Percentiles rank a stretch among this genome's conserved stretches.
These are phyloP conservation scores for Calameuta filiformis DNA, from an alignment of 2,888 invertebrate species.

Conservation along the genomic window DNA sequence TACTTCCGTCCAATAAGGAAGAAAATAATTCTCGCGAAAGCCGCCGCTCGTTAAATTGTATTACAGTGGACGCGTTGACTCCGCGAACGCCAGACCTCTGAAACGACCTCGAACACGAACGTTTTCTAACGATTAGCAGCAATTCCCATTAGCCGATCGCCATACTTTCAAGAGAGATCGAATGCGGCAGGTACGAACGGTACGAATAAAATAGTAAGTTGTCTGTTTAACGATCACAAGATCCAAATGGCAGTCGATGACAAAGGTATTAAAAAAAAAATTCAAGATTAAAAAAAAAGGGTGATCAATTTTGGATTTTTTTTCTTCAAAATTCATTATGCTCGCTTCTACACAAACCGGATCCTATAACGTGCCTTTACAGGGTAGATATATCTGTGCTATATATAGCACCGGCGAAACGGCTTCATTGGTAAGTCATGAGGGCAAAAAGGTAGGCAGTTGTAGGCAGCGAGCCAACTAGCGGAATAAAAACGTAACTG, in stretches of 20 bases:
- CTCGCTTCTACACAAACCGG: not conserved
- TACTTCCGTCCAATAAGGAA: not conserved
- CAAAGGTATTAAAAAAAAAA: not conserved
- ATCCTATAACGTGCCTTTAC: not conserved
- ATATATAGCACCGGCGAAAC: not conserved
- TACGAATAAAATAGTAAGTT: not conserved
- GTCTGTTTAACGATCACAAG: not conserved
- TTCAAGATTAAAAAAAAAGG: no score
- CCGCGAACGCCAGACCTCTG: not conserved
- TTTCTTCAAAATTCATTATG: not conserved
- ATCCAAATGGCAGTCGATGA: not conserved
- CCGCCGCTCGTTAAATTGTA: not conserved
- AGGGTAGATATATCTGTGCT: not conserved
- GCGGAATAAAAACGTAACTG: conserved; percentile 10
- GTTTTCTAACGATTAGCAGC: not conserved
- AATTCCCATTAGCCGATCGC: not conserved
- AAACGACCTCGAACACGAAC: not conserved
- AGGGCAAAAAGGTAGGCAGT: conserved; percentile 4
- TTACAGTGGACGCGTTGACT: not conserved
- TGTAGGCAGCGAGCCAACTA: conserved; percentile 7
- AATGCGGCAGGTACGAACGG: not conserved
- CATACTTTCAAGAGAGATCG: not conserved
- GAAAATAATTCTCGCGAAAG: not conserved
- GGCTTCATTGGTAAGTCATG: conserved; percentile 13
- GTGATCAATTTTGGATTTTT: no score